Conservation (phyloP, 2,113 vertebrate species). For the Bothrops jararaca region DNA sequence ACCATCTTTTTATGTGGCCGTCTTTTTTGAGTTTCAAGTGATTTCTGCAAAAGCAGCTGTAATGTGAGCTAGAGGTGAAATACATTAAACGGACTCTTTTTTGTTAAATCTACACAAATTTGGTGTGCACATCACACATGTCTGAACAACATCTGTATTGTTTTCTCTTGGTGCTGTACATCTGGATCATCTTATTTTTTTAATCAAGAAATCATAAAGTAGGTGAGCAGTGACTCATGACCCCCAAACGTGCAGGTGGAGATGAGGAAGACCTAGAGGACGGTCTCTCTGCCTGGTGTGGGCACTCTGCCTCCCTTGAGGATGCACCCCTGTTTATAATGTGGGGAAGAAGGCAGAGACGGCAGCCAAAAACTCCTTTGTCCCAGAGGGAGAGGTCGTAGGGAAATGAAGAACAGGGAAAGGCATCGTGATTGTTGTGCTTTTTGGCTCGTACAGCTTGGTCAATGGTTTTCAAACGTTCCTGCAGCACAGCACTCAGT, state of each 20-base stretch:
- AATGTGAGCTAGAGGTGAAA: neutral
- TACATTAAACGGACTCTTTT: neutral
- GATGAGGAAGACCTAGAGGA: neutral
- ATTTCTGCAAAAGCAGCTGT: neutral
- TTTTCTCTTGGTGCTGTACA: neutral
- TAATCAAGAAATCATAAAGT: neutral
- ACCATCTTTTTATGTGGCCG: neutral
- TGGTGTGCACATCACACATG: neutral
- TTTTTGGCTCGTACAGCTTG: neutral
- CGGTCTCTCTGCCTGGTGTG: neutral
- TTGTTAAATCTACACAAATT: neutral
- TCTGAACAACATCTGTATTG: neutral
- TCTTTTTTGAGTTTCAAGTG: neutral
- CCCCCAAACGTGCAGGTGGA: too few relatives aligned
- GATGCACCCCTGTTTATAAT: neutral
- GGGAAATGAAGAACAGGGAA: neutral
- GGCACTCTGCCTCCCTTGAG: neutral
- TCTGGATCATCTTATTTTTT: neutral
- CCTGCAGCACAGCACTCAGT: neutral
- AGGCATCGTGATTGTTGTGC: neutral
- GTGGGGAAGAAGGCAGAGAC: neutral
- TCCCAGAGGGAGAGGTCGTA: neutral
- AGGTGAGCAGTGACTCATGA: neutral
- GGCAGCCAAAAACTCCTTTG: neutral
- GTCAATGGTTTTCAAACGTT: neutral